Percentiles rank a stretch among this genome's conserved stretches.
phyloP scores from a whole-genome alignment of 2,888 invertebrate genomes.

The Oeneis ivallda region DNA sequence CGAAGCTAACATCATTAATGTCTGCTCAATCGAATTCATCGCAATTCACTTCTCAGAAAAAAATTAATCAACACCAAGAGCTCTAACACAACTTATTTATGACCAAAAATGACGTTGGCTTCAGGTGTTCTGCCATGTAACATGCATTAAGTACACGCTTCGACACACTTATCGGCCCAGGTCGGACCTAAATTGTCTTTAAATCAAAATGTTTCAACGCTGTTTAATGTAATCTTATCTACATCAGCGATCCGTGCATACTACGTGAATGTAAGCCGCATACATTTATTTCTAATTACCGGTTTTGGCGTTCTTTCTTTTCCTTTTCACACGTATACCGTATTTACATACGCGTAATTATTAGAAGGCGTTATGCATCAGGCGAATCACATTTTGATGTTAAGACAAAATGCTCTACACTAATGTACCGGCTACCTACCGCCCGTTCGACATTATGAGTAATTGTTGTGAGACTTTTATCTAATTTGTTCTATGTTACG shows the following conservation, averaged over 20 bases:
- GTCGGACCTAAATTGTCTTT: slow-evolving; percentile 74
- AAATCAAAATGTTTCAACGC: slow-evolving; percentile 81
- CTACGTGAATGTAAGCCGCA: slow-evolving; percentile 74
- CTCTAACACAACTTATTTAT: slow-evolving; percentile 4
- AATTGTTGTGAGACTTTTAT: slow-evolving; percentile 75
- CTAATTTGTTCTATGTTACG: slow-evolving; percentile 71
- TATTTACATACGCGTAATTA: slow-evolving; percentile 80
- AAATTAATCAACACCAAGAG: neutral
- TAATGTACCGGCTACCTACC: slow-evolving; percentile 65
- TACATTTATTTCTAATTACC: slow-evolving; percentile 79
- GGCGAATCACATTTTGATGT: slow-evolving; percentile 73
- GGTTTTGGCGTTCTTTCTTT: slow-evolving; percentile 74
- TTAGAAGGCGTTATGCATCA: slow-evolving; percentile 72
- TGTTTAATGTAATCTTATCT: slow-evolving; percentile 78
- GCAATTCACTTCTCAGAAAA: neutral
- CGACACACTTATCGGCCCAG: slow-evolving; percentile 62
- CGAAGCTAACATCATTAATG: slow-evolving; percentile 46
- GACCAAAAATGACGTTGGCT: slow-evolving; percentile 58
- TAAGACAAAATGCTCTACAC: slow-evolving; percentile 66
- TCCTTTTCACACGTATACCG: slow-evolving; percentile 78
- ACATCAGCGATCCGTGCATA: slow-evolving; percentile 74
- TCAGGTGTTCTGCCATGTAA: slow-evolving; percentile 62
- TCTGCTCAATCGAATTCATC: slow-evolving; percentile 1
- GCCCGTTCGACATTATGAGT: slow-evolving; percentile 70
- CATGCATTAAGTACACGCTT: slow-evolving; percentile 77